These are phyloP conservation scores for Pollachius pollachius DNA, from an alignment of 2,113 vertebrate species.

Conservation along the genomic window DNA sequence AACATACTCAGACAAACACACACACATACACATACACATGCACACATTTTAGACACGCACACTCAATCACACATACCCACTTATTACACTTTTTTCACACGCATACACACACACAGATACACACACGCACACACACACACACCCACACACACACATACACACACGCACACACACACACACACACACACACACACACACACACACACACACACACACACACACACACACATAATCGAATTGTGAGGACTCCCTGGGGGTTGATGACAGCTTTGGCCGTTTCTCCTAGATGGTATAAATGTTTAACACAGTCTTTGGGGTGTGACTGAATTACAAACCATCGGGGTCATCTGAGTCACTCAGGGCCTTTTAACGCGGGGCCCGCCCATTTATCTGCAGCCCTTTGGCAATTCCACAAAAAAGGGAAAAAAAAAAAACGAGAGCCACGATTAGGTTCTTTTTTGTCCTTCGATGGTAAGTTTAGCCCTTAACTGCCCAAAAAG, in stretches of 20 bases:
- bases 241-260: slow-evolving; percentile 9
- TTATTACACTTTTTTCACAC: not conserved
- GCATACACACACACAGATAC: not conserved
- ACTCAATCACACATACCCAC: not conserved
- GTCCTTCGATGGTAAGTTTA: slow-evolving; percentile 4
- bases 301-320: slow-evolving; percentile 10
- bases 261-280: slow-evolving; percentile 8
- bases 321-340: slow-evolving; percentile 33
- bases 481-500: not conserved
- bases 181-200: slow-evolving; percentile 1
- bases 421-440: slow-evolving; percentile 2
- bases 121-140: too few relatives aligned
- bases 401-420: slow-evolving; percentile 6
- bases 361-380: slow-evolving; percentile 1
- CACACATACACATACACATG: not conserved
- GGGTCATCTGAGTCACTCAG: slow-evolving; percentile 1
- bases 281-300: slow-evolving; percentile 30
- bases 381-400: not conserved
- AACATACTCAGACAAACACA: not conserved
- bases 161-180: not conserved
- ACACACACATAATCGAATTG: not conserved
- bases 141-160: not conserved
- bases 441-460: not conserved
- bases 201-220: not conserved
- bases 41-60: not conserved